Evolutionary conservation across 2,888 invertebrate species (phyloP), one percentile per base, ranked within the genome.

Genomic region (Hypercompe scribonia): DNA sequence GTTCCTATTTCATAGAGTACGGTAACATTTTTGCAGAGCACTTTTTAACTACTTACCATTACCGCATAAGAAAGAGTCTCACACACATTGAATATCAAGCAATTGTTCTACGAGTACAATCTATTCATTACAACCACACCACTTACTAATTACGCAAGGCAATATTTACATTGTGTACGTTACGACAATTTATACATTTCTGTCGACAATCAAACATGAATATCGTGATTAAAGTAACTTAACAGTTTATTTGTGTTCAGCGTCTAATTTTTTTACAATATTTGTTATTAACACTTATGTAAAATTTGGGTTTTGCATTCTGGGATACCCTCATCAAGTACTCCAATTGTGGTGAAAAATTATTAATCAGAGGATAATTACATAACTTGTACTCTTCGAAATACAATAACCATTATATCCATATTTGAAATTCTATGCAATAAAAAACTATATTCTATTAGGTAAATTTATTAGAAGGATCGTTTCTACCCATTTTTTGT

Each of bases 301-400:
- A 80, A 87, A 85, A 73, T 74, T 69, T 75, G 74, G 73, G 61
- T 81, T 68, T n/a, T 73, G 67, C 71, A 81, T 86, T 81, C 84
- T 86, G 82, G 79, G 86, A 88, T 75, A 74, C 5, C 65, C 69
- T 65, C 76, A 87, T 80, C 82, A 76, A 81, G 75, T 71, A 73
- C 70, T 63, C 67, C 65, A 76, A 80, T 76, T 67, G 77, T 82
- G 81, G 84, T 78, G 82, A 77, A 82, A 85, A 74, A 84, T 80
- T 68, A 77, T 61, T 72, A 65, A 58, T 66, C 65, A 75, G 50
- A 71, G 34, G 70, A 71, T 72, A 78, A 84, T 80, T 70, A 80
- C n/a, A 80, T 84, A 63, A n/a, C n/a, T n/a, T 68, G 65, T 65
- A 75, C 75, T n/a, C 7, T 83, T 75, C 83, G 81, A 78, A 68